Conservation (phyloP, 2,113 vertebrate genomes). For the Macroglossus sobrinus region DNA sequence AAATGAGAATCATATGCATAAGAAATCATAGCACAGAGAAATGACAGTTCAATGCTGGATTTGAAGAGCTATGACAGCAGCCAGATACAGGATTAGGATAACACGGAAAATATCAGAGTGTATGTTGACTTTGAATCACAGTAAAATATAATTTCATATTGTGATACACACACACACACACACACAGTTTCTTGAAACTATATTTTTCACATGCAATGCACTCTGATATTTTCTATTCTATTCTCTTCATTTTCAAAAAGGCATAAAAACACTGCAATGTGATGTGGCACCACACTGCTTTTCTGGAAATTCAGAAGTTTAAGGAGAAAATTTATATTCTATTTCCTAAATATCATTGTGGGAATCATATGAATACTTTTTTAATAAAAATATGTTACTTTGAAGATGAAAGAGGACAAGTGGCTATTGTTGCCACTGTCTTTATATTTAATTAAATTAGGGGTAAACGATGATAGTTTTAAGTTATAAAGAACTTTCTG, state of each 20-base stretch:
- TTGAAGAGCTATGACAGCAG: slow-evolving; percentile 17
- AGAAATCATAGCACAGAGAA: not conserved
- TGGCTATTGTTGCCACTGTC: not conserved
- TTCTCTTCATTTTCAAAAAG: not conserved
- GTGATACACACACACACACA: not conserved
- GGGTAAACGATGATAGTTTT: not conserved
- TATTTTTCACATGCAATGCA: not conserved
- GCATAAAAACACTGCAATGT: not conserved
- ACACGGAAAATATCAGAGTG: slow-evolving; percentile 4
- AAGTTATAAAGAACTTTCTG: not conserved
- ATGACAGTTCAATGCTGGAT: not conserved
- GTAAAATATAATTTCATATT: slow-evolving; percentile 25
- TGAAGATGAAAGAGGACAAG: slow-evolving; percentile 2
- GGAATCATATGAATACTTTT: not conserved
- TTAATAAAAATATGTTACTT: not conserved
- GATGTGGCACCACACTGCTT: not conserved
- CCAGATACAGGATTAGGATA: not conserved
- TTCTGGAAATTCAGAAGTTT: slow-evolving; percentile 23
- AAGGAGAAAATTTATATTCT: not conserved
- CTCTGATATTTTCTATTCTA: not conserved
- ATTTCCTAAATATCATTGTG: not conserved
- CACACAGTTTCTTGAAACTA: not conserved
- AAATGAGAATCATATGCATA: not conserved
- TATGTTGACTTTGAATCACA: slow-evolving; percentile 20
- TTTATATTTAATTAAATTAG: not conserved